Base-by-base conservation (phyloP, 2,888 invertebrate genomes). In the Hipparchia semele region DNA sequence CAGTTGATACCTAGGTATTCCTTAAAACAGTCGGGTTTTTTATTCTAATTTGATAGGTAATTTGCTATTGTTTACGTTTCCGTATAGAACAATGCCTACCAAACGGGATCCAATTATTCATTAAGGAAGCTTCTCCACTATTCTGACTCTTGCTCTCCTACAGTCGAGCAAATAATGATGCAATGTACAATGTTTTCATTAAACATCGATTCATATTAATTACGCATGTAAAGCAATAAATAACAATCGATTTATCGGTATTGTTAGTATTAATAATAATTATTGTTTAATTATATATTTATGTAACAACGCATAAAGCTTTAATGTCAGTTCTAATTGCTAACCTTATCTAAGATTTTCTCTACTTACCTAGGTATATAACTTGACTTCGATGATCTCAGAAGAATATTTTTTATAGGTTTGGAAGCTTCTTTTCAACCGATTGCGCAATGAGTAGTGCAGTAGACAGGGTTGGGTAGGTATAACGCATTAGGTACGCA, bases 251-350 rank as follows among this genome's bases (percentile, higher is more conserved):
- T 69, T 61, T 54, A 69, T 45, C 53, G 69, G 61, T 61, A 75
- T 65, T 54, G 72, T 54, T n/a, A 46, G 65, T 60, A 46, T 71
- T 65, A 60, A 70, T 72, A 60, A 70, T 72, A 72, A 74, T 73
- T 59, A 64, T 70, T 59, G 64, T 68, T 59, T 67, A 70, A 73
- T 68, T 73, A 72, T 65, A 73, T 68, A 58, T 53, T 54, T 66
- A 69, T 68, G 53, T 62, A 49, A 61, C 23, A 66, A 72, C 67
- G 9, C 45, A 69, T 73, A 74, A 60, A 72, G 70, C 51, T 46
- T 72, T 59, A 75, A 74, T 75, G 75, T 73, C 73, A 71, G 64
- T 7, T 45, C 54, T 73, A 75, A 75, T 73, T 73, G 56, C 68
- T 49, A 68, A 68, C 68, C 67, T 56, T 46, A 51, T 68, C 51